These are phyloP conservation scores for cat (Felis catus) DNA, from an alignment of 2,113 vertebrate genomes.

Conservation along the genomic window DNA sequence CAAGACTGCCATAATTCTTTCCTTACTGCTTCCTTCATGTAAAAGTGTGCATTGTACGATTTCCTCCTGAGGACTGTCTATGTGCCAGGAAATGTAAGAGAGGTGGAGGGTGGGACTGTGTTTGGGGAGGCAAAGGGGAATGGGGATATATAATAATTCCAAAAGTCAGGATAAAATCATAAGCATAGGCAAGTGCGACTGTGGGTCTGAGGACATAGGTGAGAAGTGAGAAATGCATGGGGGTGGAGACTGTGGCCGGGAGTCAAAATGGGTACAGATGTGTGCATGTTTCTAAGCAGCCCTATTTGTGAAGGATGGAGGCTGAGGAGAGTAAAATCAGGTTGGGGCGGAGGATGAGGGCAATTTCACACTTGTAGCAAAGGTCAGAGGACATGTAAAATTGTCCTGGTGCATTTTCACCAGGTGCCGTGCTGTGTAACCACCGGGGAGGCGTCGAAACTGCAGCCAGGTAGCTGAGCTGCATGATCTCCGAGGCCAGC, in stretches of 20 bases:
- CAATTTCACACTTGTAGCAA: background rate
- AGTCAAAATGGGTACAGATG: background rate
- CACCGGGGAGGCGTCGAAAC: conserved; percentile 21
- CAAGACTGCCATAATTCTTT: rapidly evolving
- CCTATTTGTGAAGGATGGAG: background rate
- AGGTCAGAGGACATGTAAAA: conserved; percentile 71
- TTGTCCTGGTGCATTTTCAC: conserved; percentile 53
- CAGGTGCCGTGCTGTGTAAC: conserved; percentile 30
- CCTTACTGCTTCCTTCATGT: background rate
- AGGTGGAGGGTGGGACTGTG: background rate
- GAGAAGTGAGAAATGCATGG: background rate
- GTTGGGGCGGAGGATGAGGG: background rate
- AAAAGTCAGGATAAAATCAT: background rate
- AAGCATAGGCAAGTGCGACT: background rate
- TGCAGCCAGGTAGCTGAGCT: background rate
- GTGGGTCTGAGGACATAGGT: background rate
- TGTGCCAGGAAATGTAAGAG: background rate
- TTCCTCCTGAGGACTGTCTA: background rate
- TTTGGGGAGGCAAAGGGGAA: background rate
- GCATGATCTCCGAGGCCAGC: background rate
- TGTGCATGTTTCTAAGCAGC: background rate
- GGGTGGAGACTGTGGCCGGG: background rate
- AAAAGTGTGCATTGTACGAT: background rate
- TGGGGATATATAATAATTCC: background rate
- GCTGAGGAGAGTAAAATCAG: background rate